Base-by-base conservation (phyloP, 2,797 vertebrate species). In the Catostomus latipinnis region DNA sequence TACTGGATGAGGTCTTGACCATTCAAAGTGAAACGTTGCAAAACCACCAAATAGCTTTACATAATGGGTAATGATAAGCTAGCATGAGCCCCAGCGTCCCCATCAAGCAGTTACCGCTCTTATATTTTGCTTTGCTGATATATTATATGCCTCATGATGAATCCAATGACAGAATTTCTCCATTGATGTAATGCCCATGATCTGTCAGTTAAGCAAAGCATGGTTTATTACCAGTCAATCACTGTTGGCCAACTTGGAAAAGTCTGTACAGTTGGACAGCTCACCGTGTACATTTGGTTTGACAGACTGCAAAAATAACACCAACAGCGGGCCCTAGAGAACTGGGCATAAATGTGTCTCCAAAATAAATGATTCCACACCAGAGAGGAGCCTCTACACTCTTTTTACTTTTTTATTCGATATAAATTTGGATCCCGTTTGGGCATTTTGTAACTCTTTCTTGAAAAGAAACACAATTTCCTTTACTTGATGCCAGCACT, bases 401-500 rank as follows among this genome's bases (percentile, higher is more conserved):
- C 86, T 81, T 89, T 83, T 70, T 45, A n/a, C 81, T 89, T 83
- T 71, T 48, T 16, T 45, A 71, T 69, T 80, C 70, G 48, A 87
- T 84, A 66, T 79, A 72, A 65, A 65, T 78, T 71, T 78, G 71
- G 88, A 79, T 89, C 83, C 80, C 76, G 91, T 89, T 86, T 92
- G 89, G 89, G 91, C 86, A 70, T 87, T 79, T 88, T 75, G 80
- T 52, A 87, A 88, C 74, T 86, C 85, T 90, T 90, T 91, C 90
- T 81, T 81, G 74, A 85, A 82, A 87, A 75, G 43, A 67, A 89
- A 88, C 74, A 54, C 56, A 69, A 78, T 84, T 87, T 89, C 81
- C 76, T 85, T 90, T 78, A 73, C 78, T 88, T 88, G 86, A 89
- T 92, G 90, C 90, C 92, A 92, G 87, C 79, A 84, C 89, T 84